Conservation (phyloP, 2,113 vertebrate species). For the Microtus montanus region DNA sequence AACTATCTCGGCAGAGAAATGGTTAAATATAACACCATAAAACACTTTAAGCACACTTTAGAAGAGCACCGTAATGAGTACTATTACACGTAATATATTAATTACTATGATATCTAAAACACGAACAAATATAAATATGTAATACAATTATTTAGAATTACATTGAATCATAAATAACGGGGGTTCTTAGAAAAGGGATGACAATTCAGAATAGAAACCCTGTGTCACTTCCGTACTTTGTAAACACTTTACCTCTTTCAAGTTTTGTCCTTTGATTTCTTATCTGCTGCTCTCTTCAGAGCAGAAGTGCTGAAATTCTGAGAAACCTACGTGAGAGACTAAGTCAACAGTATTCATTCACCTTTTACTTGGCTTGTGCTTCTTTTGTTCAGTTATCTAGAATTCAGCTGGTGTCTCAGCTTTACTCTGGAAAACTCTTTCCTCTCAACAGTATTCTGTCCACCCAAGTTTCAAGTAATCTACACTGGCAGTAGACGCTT, state of each 20-base stretch:
- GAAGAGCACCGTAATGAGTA: constrained; percentile 30
- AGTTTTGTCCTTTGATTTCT: neutral
- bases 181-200: neutral
- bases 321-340: neutral
- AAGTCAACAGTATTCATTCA: neutral
- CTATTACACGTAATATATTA: constrained; percentile 30
- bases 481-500: neutral
- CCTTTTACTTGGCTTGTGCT: neutral
- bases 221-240: constrained; percentile 7
- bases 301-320: neutral
- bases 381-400: neutral
- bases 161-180: neutral
- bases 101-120: constrained; percentile 24
- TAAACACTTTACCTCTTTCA: constrained; percentile 4
- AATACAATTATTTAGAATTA: constrained; percentile 5
- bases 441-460: neutral
- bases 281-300: neutral
- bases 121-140: constrained; percentile 9
- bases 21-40: constrained; percentile 31
- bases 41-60: constrained; percentile 41
- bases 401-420: neutral
- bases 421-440: neutral
- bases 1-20: constrained; percentile 6
- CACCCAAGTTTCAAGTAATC: neutral
- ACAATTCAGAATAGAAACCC: neutral